Evolutionary conservation across 2,113 vertebrate species (phyloP).

Genomic region (Grus americana): DNA sequence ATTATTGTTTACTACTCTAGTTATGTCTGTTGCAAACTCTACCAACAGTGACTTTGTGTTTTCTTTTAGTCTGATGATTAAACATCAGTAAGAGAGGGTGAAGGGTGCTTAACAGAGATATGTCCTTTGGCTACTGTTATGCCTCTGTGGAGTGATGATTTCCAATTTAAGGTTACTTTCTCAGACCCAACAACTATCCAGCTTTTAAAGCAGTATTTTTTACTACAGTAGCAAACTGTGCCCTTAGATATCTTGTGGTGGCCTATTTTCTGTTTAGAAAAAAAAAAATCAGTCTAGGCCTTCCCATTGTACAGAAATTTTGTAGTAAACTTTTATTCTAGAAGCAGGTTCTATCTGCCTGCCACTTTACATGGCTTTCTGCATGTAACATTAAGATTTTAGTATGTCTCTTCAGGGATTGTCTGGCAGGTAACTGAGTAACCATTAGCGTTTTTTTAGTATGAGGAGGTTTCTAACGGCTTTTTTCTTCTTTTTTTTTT

Average conservation of each 20-base stretch:
- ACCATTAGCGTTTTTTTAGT: neutral
- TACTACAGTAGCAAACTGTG: neutral
- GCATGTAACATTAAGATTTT: neutral
- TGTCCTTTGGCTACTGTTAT: neutral
- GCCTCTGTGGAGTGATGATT: neutral
- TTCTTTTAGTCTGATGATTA: neutral
- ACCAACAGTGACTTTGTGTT: neutral
- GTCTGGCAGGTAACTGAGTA: neutral
- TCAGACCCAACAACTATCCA: neutral
- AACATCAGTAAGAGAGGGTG: neutral
- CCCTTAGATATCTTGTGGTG: neutral
- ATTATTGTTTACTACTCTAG: neutral
- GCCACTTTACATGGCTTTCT: neutral
- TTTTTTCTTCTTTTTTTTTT: no score
- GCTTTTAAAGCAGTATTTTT: neutral
- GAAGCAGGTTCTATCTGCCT: neutral
- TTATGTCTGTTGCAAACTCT: neutral
- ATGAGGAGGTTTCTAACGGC: neutral
- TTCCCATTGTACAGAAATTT: neutral
- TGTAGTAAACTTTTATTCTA: neutral
- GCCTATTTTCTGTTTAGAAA: neutral
- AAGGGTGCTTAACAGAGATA: neutral
- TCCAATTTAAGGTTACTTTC: neutral
- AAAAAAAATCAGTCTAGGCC: neutral
- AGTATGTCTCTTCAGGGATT: neutral